Conservation (phyloP, 2,797 vertebrate species). For the Tragopan temminckii region DNA sequence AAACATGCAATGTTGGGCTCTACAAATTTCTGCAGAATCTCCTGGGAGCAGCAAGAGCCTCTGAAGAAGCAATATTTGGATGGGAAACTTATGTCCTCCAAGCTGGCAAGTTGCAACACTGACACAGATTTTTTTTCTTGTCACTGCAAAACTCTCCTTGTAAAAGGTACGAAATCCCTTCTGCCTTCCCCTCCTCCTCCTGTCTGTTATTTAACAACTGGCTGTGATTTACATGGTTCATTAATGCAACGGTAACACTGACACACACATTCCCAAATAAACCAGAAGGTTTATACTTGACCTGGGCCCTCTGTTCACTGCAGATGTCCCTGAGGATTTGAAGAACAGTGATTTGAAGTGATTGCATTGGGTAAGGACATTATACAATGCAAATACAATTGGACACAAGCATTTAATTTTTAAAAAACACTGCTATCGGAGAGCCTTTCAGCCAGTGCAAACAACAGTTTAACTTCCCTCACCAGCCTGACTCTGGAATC, state of each 20-base stretch:
- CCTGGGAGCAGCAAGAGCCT: constrained; percentile 11
- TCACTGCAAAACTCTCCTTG: background rate
- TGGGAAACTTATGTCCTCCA: constrained; percentile 55
- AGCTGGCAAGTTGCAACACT: constrained; percentile 17
- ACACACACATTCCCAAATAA: constrained; percentile 4
- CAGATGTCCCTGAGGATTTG: constrained; percentile 34
- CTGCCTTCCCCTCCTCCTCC: constrained; percentile 17
- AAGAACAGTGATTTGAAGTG: constrained; percentile 62
- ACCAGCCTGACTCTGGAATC: background rate
- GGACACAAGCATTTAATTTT: constrained; percentile 55
- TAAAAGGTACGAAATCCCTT: background rate
- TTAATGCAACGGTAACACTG: background rate
- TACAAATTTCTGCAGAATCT: background rate
- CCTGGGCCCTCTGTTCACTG: constrained; percentile 32
- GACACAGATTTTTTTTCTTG: constrained; percentile 4
- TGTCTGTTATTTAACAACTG: background rate
- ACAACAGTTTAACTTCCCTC: background rate
- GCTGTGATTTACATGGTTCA: constrained; percentile 38
- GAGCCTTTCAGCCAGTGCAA: background rate
- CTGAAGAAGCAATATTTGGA: constrained; percentile 41
- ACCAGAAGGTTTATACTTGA: constrained; percentile 54
- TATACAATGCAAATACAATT: constrained; percentile 45
- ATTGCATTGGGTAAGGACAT: constrained; percentile 27
- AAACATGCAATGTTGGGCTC: background rate
- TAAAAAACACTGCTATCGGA: background rate